phyloP scores from a whole-genome alignment of 2,113 vertebrate species.

The Channa maculata region DNA sequence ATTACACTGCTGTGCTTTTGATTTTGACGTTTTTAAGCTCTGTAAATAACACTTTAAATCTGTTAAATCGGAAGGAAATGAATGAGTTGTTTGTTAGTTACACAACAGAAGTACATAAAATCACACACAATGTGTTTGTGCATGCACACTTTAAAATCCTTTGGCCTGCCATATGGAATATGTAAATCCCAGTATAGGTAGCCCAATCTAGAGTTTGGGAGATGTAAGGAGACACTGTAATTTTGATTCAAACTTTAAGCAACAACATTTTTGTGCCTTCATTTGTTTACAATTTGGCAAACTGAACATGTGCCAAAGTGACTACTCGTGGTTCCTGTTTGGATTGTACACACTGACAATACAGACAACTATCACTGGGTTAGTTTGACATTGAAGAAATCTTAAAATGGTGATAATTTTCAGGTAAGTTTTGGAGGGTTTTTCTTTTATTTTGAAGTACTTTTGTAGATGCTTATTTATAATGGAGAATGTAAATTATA shows the following conservation, averaged over 20 bases:
- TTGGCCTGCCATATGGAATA: neutral
- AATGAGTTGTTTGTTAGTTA: conserved; percentile 11
- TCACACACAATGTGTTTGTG: neutral
- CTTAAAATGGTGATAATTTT: neutral
- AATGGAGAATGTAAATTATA: too few species aligned
- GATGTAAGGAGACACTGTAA: too few species aligned
- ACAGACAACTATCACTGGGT: neutral
- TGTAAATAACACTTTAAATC: conserved; percentile 16
- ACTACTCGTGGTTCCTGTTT: too few species aligned
- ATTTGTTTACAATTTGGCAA: too few species aligned
- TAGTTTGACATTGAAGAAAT: too few species aligned
- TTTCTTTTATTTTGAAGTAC: too few species aligned
- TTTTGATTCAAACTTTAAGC: too few species aligned
- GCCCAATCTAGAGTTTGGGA: too few species aligned
- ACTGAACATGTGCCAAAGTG: too few species aligned
- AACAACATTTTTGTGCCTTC: too few species aligned
- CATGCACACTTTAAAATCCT: neutral
- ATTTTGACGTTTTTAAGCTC: conserved; percentile 2
- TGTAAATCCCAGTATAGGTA: neutral
- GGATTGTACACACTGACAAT: neutral
- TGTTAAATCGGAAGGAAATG: neutral
- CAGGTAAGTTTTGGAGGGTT: neutral
- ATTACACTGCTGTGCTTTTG: conserved; percentile 16
- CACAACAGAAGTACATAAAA: conserved; percentile 10
- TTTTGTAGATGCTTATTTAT: too few species aligned